Conservation (phyloP, 2,888 invertebrate genomes). For the Thereva unica region DNA sequence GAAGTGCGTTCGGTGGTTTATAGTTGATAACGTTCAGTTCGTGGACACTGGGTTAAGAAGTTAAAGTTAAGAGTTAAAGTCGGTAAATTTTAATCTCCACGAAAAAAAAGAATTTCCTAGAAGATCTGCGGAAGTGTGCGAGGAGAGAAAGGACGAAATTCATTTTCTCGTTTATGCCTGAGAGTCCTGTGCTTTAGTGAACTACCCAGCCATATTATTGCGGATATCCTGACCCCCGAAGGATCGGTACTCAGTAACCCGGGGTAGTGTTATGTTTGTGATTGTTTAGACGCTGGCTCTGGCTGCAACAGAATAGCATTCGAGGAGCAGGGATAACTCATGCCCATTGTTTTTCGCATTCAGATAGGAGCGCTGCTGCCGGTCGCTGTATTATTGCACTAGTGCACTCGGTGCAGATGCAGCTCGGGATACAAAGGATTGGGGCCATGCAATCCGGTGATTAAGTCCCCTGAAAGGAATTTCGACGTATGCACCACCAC, state of each 20-base stretch:
- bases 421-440: slow-evolving; percentile 27
- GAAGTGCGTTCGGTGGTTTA: neutral
- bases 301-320: neutral
- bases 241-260: neutral
- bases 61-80: too few relatives aligned
- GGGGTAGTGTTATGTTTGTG: slow-evolving; percentile 22
- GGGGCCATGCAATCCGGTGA: slow-evolving; percentile 28
- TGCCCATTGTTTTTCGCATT: slow-evolving; percentile 3
- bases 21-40: too few relatives aligned
- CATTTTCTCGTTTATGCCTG: slow-evolving; percentile 12
- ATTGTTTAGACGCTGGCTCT: slow-evolving; percentile 20
- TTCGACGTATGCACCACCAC: slow-evolving; percentile 24
- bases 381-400: neutral
- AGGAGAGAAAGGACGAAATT: neutral
- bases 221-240: slow-evolving; percentile 22
- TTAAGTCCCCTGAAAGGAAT: slow-evolving; percentile 29
- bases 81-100: too few relatives aligned
- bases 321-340: neutral
- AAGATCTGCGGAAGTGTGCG: too few relatives aligned
- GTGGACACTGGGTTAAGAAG: too few relatives aligned
- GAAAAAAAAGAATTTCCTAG: too few relatives aligned
- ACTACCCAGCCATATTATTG: slow-evolving; percentile 14
- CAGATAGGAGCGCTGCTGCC: neutral
- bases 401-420: neutral
- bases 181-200: slow-evolving; percentile 17